phyloP scores from a whole-genome alignment of 1,140 invertebrate genomes.

The Laupala kohalensis region DNA sequence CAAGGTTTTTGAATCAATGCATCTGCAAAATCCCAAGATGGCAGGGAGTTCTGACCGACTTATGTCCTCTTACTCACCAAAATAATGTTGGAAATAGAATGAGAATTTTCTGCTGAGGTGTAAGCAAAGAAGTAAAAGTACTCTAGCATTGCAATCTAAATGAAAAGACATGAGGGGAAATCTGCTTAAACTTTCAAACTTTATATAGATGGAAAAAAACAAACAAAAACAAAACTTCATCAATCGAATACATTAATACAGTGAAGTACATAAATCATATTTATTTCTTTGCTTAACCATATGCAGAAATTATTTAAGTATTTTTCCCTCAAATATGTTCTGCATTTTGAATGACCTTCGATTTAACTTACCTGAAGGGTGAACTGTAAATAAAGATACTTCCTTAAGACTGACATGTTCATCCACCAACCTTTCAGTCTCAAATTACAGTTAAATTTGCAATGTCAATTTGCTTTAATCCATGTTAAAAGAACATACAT shows the following conservation, averaged over 20 bases:
- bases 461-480: too few species aligned
- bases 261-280: not conserved
- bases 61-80: not conserved
- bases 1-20: not conserved
- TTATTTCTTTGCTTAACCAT: not conserved
- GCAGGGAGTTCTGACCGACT: not conserved
- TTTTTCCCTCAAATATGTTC: not conserved
- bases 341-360: not conserved
- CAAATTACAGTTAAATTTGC: too few species aligned
- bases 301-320: not conserved
- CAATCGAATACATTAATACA: not conserved
- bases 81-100: not conserved
- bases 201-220: not conserved
- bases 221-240: not conserved
- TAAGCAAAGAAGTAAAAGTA: not conserved
- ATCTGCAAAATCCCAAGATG: not conserved
- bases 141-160: not conserved
- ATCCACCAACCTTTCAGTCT: too few species aligned
- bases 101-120: not conserved
- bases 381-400: not conserved
- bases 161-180: not conserved
- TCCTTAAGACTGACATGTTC: not conserved
- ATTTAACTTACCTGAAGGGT: not conserved
- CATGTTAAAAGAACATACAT: too few species aligned
- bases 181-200: not conserved